These are phyloP conservation scores for Carassius gibelio DNA, from an alignment of 2,113 vertebrate species.

Conservation along the genomic window DNA sequence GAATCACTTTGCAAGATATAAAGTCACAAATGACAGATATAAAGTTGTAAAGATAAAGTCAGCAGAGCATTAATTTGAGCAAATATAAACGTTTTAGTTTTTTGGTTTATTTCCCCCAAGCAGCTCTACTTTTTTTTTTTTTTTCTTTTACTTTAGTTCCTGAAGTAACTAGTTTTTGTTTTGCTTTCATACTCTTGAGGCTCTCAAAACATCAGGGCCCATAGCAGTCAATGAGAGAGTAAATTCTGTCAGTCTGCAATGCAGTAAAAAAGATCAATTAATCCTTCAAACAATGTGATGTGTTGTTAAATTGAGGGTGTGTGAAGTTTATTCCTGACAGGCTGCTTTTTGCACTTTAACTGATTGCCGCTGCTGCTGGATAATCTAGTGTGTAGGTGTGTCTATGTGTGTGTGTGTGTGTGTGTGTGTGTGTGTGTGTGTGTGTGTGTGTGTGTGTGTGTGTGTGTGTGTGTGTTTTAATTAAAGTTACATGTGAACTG, in stretches of 20 bases:
- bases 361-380: conserved; percentile 63
- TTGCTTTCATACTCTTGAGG: not conserved
- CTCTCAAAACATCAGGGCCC: conserved; percentile 5
- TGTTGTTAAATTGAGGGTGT: conserved; percentile 55
- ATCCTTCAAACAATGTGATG: conserved; percentile 61
- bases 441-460: conserved; percentile 63
- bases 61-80: not conserved
- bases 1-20: not conserved
- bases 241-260: conserved; percentile 45
- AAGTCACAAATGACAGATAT: not conserved
- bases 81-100: not conserved
- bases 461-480: conserved; percentile 72
- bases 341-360: conserved; percentile 63
- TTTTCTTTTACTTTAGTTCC: conserved; percentile 4
- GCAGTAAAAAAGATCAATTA: conserved; percentile 58
- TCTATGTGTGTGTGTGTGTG: conserved; percentile 64
- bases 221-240: conserved; percentile 45
- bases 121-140: conserved; percentile 15
- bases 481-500: conserved; percentile 71
- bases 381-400: conserved; percentile 61
- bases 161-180: conserved; percentile 14
- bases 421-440: conserved; percentile 62
- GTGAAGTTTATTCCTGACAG: conserved; percentile 54
- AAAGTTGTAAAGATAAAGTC: not conserved
- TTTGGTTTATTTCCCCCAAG: not conserved